These are phyloP conservation scores for Myotis pilosus DNA, from an alignment of 2,797 vertebrate species.

Conservation along the genomic window DNA sequence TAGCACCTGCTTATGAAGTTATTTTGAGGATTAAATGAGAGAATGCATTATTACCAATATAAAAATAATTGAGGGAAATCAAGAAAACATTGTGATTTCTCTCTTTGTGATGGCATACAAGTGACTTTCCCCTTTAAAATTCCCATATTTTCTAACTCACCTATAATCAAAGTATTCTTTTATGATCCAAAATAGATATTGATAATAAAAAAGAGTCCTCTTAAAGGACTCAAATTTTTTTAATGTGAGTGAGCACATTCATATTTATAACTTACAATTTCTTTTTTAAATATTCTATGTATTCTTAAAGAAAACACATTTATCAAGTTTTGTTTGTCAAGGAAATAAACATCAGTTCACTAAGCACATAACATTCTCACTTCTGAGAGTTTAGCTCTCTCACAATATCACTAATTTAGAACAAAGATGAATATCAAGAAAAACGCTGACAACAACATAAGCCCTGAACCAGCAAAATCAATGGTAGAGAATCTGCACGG, in stretches of 20 bases:
- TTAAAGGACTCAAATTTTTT: not conserved
- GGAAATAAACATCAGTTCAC: too few species aligned
- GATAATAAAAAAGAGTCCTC: not conserved
- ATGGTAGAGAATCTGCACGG: not conserved
- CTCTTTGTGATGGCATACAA: not conserved
- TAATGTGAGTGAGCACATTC: not conserved
- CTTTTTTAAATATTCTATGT: too few species aligned
- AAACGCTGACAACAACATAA: not conserved
- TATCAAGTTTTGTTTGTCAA: too few species aligned
- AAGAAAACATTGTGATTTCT: not conserved
- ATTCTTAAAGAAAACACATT: too few species aligned
- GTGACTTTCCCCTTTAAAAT: not conserved
- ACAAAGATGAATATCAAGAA: not conserved
- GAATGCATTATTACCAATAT: too few species aligned
- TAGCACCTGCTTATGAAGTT: too few species aligned
- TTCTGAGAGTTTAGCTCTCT: not conserved
- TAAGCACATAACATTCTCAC: not conserved
- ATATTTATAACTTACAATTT: too few species aligned
- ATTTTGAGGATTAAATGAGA: too few species aligned
- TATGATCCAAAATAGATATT: slow-evolving; percentile 14
- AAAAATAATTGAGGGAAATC: not conserved
- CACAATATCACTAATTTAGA: not conserved
- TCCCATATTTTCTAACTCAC: not conserved
- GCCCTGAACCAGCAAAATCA: not conserved
- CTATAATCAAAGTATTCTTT: not conserved